Evolutionary conservation across 2,113 vertebrate species (phyloP).

Genomic region (Heloderma charlesbogerti): DNA sequence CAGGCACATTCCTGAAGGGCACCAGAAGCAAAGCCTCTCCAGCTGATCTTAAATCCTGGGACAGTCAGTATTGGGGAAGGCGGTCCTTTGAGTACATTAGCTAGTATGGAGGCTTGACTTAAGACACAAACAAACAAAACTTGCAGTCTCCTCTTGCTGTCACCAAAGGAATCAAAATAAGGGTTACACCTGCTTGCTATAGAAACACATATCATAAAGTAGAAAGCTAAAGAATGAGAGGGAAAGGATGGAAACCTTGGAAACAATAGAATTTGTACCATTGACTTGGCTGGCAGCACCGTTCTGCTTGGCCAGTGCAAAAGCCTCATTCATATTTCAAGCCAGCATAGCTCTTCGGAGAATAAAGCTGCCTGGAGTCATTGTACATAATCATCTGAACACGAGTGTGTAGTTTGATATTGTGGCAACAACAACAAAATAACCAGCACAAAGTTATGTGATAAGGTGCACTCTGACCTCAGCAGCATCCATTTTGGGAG

Average conservation of each 20-base stretch:
- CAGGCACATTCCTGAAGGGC: too few relatives aligned
- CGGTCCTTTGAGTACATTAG: not conserved
- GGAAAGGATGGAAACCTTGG: constrained; percentile 2
- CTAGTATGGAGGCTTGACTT: not conserved
- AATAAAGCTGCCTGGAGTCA: constrained; percentile 10
- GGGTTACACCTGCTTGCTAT: not conserved
- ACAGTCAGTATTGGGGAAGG: too few relatives aligned
- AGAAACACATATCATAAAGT: not conserved
- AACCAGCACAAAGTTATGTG: not conserved
- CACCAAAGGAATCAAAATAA: not conserved
- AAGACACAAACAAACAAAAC: not conserved
- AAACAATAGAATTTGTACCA: constrained; percentile 7
- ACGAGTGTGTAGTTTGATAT: not conserved
- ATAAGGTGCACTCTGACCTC: not conserved
- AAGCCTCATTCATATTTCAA: constrained; percentile 30
- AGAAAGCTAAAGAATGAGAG: not conserved
- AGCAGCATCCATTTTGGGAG: not conserved
- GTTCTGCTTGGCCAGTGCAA: constrained; percentile 12
- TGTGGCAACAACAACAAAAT: not conserved
- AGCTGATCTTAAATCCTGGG: too few relatives aligned
- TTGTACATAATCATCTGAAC: constrained; percentile 13
- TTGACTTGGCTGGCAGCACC: constrained; percentile 7
- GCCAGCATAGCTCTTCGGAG: constrained; percentile 2
- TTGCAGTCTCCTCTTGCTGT: not conserved
- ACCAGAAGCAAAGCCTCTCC: too few relatives aligned